These are phyloP conservation scores for Anthophora plumipes DNA, from an alignment of 2,888 invertebrate species.

Conservation along the genomic window DNA sequence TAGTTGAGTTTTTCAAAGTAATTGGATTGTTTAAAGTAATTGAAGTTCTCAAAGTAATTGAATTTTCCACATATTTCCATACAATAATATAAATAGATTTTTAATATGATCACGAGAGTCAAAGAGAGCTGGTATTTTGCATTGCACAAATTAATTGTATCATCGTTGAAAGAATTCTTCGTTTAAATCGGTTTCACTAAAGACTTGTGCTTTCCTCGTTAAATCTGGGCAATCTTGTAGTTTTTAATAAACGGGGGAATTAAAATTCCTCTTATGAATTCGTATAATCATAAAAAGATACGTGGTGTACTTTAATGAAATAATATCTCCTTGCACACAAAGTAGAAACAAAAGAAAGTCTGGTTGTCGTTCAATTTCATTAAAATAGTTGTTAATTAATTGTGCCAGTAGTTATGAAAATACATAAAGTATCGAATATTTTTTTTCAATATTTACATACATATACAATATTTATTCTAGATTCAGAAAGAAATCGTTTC, in stretches of 20 bases:
- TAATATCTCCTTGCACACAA: slow-evolving; percentile 9
- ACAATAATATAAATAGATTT: not conserved
- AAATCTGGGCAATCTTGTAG: not conserved
- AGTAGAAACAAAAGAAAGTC: not conserved
- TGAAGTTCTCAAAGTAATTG: too few species aligned
- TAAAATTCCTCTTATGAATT: slow-evolving; percentile 44
- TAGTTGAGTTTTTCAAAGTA: too few species aligned
- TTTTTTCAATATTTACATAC: too few species aligned
- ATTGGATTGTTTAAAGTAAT: too few species aligned
- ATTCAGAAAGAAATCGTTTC: too few species aligned
- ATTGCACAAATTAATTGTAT: too few species aligned
- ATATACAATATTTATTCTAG: too few species aligned
- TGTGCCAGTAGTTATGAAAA: not conserved
- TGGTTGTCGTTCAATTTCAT: not conserved
- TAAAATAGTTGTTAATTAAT: not conserved
- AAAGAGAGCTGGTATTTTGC: not conserved
- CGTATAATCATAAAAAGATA: not conserved
- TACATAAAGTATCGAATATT: too few species aligned
- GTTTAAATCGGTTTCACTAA: too few species aligned
- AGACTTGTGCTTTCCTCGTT: not conserved
- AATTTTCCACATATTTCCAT: too few species aligned
- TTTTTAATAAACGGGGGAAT: slow-evolving; percentile 50
- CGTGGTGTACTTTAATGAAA: slow-evolving; percentile 40
- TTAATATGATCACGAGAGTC: not conserved
- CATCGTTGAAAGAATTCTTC: too few species aligned